Evolutionary conservation across 2,797 vertebrate genomes (phyloP).

Genomic region (Scleropages formosus): DNA sequence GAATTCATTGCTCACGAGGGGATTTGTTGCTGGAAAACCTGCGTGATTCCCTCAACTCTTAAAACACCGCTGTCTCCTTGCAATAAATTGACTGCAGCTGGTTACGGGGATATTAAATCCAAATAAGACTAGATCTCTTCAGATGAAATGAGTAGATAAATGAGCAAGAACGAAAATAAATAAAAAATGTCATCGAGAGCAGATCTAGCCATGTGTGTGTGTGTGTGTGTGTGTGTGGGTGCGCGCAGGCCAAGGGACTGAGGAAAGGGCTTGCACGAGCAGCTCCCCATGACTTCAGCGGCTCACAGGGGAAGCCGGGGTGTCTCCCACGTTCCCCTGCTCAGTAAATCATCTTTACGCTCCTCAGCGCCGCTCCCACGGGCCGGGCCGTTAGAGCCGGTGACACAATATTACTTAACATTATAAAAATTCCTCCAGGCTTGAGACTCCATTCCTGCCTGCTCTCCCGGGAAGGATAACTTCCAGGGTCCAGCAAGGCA

Average conservation of each 20-base stretch:
- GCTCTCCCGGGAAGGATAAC: slow-evolving; percentile 63
- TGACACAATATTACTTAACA: slow-evolving; percentile 72
- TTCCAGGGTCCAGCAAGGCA: slow-evolving; percentile 51
- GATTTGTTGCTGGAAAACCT: not conserved
- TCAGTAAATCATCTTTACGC: slow-evolving; percentile 58
- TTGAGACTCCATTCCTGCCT: slow-evolving; percentile 59
- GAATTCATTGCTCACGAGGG: slow-evolving; percentile 4
- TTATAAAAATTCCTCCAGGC: slow-evolving; percentile 67
- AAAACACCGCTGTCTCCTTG: slow-evolving; percentile 13
- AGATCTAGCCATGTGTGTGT: not conserved
- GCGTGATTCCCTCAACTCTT: slow-evolving; percentile 10
- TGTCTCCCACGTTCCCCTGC: slow-evolving; percentile 50
- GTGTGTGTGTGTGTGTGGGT: not conserved
- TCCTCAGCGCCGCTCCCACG: slow-evolving; percentile 50
- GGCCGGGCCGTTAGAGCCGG: slow-evolving; percentile 56
- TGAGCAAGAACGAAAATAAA: not conserved
- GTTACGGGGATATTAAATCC: not conserved
- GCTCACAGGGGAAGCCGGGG: slow-evolving; percentile 44
- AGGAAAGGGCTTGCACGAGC: not conserved
- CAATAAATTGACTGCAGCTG: slow-evolving; percentile 15
- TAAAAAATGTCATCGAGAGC: not conserved
- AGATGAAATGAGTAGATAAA: not conserved
- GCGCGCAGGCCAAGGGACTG: not conserved
- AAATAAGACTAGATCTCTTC: slow-evolving; percentile 6
- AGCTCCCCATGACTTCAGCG: slow-evolving; percentile 22